Base-by-base conservation (phyloP, 2,888 invertebrate genomes). In the Meganola albula region DNA sequence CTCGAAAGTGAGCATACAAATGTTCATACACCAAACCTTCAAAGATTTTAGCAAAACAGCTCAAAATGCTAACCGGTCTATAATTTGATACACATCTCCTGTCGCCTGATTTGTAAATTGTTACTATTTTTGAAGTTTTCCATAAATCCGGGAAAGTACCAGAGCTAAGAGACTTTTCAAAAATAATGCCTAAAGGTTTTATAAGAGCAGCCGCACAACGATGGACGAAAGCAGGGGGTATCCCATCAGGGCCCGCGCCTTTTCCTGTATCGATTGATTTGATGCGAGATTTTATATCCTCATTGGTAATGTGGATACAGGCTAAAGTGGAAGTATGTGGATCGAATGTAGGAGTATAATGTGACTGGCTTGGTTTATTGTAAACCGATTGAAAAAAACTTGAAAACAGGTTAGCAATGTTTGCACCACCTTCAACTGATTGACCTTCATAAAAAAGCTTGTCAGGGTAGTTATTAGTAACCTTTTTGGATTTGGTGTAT, bases 101-200 rank as follows among this genome's bases (percentile, higher is more conserved):
- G 8, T 44, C 36, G 6, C 42, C 48, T 3, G 32, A 28, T 23
- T 48, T 48, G 11, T 24, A 18, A 6, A 44, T 36, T 2, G 48
- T 38, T n/a, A 40, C 28, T 0, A 48, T 27, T 8, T 31, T 29
- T 5, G 43, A 36, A 2, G n/a, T 14, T 26, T 48, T 48, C 44
- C 43, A 48, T 1, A 1, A 4, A 0, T 14, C 5, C 0, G 47
- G 51, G 13, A 46, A 46, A 5, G 37, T 10, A 7, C 43, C 46
- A 0, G 22, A 14, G 0, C 6, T 4, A 2, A 50, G 24, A 1
- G 49, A 47, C 5, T 32, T 25, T 4, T 45, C 43, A 30, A 36
- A 50, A n/a, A 46, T 22, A 11, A 28, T 23, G 1, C n/a, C 8
- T 8, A 34, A 21, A 6, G 34, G 39, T 3, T 4, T 4, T 7